Percentiles rank a stretch among this genome's conserved stretches.
Evolutionary conservation across 1,140 invertebrate species (phyloP).

Genomic region (Ridgeia piscesae): DNA sequence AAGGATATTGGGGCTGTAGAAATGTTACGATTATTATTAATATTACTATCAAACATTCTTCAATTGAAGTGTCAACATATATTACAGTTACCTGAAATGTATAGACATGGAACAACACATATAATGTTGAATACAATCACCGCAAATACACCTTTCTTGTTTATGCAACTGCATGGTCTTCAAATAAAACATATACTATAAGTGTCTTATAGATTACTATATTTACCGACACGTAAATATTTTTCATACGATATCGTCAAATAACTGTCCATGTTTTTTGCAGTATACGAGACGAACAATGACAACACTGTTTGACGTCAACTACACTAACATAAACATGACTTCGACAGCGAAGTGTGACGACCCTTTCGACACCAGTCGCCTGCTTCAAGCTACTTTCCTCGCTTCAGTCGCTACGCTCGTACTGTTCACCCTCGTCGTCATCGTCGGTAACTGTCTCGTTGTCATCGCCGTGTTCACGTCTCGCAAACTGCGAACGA

Average conservation of each 20-base stretch:
- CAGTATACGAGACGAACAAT: neutral
- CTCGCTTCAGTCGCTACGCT: slow-evolving; percentile 9
- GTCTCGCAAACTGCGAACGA: slow-evolving; percentile 80
- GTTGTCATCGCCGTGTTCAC: slow-evolving; percentile 83
- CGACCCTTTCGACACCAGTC: neutral
- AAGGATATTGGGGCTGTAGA: too few relatives aligned
- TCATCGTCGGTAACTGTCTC: slow-evolving; percentile 73
- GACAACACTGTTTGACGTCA: neutral
- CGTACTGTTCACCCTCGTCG: slow-evolving; percentile 15
- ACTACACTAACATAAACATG: neutral
- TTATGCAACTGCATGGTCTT: too few relatives aligned
- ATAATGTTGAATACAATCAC: neutral
- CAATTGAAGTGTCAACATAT: neutral
- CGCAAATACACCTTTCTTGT: neutral
- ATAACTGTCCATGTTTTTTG: neutral
- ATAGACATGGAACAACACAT: neutral
- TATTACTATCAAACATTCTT: too few relatives aligned
- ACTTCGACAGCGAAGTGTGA: neutral
- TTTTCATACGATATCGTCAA: neutral
- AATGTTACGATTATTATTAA: too few relatives aligned
- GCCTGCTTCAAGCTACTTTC: neutral
- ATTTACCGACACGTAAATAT: too few relatives aligned
- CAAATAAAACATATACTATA: too few relatives aligned
- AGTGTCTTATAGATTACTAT: too few relatives aligned
- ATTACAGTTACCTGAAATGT: neutral